These are phyloP conservation scores for Pheosia gnoma DNA, from an alignment of 2,888 invertebrate species.

Conservation along the genomic window DNA sequence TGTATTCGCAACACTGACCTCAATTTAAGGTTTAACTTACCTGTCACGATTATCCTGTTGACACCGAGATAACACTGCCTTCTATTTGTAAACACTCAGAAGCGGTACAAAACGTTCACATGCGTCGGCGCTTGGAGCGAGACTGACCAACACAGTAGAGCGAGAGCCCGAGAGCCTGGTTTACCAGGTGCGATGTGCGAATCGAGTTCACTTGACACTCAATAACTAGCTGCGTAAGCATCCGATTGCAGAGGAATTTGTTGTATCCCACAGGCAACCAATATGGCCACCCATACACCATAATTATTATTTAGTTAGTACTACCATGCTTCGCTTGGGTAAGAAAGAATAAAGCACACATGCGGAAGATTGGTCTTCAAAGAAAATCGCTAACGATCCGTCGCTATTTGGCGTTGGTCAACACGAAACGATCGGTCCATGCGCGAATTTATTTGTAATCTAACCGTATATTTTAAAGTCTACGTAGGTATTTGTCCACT, in stretches of 20 bases:
- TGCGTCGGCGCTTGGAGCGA: conserved; percentile 55
- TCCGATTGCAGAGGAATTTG: conserved; percentile 38
- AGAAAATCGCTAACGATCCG: no score
- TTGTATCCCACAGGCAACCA: conserved; percentile 35
- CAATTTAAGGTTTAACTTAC: conserved; percentile 67
- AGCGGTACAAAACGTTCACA: conserved; percentile 53
- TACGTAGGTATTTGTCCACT: no score
- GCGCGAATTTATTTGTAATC: no score
- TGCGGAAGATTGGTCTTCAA: no score
- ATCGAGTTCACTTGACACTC: conserved; percentile 66
- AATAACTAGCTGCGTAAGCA: conserved; percentile 29
- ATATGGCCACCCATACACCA: conserved; percentile 45
- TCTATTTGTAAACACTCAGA: conserved; percentile 72
- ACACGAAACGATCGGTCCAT: no score
- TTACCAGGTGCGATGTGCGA: conserved; percentile 48
- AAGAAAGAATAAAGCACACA: no score
- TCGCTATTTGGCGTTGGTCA: no score
- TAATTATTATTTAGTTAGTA: conserved; percentile 19
- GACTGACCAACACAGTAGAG: conserved; percentile 56
- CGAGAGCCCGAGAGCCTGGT: conserved; percentile 40
- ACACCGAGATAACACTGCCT: conserved; percentile 59
- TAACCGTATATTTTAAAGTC: no score
- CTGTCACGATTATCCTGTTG: conserved; percentile 70
- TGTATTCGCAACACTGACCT: conserved; percentile 60
- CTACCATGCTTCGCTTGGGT: no score